Evolutionary conservation across 1,140 invertebrate species (phyloP).

Genomic region (Phenacoccus solenopsis): DNA sequence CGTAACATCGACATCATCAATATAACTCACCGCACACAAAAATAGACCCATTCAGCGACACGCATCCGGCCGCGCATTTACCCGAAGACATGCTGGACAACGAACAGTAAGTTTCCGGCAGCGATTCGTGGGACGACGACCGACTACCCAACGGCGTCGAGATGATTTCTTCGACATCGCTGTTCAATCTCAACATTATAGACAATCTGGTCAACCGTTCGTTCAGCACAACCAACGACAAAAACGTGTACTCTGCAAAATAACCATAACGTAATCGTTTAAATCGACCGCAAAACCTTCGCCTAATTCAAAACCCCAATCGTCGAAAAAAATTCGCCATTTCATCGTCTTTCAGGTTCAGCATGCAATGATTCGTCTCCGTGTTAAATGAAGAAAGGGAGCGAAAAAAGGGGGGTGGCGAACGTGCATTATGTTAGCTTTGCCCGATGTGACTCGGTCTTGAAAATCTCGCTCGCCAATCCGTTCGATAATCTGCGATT

Average conservation of each 20-base stretch:
- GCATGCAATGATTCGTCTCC: too few species aligned
- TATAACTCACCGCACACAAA: conserved; percentile 53
- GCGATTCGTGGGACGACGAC: conserved; percentile 20
- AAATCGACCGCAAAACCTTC: too few species aligned
- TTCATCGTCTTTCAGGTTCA: too few species aligned
- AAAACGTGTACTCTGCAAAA: conserved; percentile 44
- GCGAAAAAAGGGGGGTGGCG: too few species aligned
- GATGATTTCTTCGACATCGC: conserved; percentile 21
- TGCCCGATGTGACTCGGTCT: too few species aligned
- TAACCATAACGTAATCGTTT: not conserved
- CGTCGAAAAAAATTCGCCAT: too few species aligned
- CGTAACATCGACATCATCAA: too few species aligned
- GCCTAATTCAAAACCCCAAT: too few species aligned
- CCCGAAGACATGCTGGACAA: conserved; percentile 52
- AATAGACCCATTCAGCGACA: conserved; percentile 49
- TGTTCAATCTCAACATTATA: conserved; percentile 44
- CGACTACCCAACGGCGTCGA: conserved; percentile 15
- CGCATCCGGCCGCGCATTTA: conserved; percentile 61
- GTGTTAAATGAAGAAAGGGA: too few species aligned
- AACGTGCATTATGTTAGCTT: too few species aligned
- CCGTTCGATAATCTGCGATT: too few species aligned
- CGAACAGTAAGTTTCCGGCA: conserved; percentile 43
- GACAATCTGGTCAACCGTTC: conserved; percentile 49
- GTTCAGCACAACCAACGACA: conserved; percentile 51
- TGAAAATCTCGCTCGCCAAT: too few species aligned